phyloP scores from a whole-genome alignment of 2,113 vertebrate species.

The Eira barbara region DNA sequence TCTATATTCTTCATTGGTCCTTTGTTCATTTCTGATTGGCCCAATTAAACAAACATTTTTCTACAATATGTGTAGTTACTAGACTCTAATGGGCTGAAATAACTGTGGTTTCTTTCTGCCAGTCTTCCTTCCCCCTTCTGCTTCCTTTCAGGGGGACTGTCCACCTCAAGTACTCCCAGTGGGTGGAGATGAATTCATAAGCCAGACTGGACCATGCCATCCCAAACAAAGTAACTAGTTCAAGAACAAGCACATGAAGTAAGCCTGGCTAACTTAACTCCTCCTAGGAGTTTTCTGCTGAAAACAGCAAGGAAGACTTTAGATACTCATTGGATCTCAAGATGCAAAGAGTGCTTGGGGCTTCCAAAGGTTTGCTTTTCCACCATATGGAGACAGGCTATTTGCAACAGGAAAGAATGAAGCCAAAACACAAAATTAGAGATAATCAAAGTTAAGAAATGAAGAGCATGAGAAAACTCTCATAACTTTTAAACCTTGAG shows the following conservation, averaged over 20 bases:
- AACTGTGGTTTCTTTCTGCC: neutral
- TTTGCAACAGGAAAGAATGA: conserved; percentile 1
- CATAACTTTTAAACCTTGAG: neutral
- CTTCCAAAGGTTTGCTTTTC: neutral
- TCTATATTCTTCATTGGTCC: neutral
- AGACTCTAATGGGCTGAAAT: neutral
- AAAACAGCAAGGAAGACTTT: neutral
- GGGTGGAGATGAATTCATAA: neutral
- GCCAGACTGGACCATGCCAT: neutral
- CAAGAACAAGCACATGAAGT: neutral
- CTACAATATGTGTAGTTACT: neutral
- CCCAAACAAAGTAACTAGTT: neutral
- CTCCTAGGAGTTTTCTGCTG: neutral
- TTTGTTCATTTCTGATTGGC: neutral
- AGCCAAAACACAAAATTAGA: neutral
- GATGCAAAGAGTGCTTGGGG: neutral
- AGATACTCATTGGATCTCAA: neutral
- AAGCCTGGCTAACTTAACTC: neutral
- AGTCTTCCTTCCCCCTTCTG: neutral
- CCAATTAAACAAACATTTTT: neutral
- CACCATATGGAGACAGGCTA: neutral
- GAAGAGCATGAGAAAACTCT: neutral
- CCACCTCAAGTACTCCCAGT: neutral
- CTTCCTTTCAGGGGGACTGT: neutral
- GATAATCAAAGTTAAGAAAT: neutral